phyloP scores from a whole-genome alignment of 2,888 invertebrate genomes.

The Tinea pellionella region DNA sequence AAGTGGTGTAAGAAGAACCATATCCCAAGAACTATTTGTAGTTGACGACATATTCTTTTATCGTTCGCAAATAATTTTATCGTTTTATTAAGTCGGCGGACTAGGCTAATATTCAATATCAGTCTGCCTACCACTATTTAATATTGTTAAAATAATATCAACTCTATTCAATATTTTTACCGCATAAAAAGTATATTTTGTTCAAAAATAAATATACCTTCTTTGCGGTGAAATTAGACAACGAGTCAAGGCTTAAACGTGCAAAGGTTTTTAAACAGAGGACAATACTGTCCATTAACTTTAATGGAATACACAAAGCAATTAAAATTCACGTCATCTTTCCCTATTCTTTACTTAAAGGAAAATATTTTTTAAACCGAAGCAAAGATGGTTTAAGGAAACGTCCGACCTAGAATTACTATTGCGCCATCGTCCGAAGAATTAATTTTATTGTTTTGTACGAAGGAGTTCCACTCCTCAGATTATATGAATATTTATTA shows the following conservation, averaged over 20 bases:
- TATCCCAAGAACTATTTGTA: no score
- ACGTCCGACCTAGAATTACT: background rate
- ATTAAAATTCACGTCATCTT: conserved; percentile 12
- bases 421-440: background rate
- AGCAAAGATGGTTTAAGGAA: background rate
- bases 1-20: no score
- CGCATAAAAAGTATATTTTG: background rate
- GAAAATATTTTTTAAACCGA: conserved; percentile 1
- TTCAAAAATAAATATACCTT: background rate
- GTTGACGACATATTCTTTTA: no score
- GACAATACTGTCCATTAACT: background rate
- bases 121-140: no score
- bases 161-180: no score
- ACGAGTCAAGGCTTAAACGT: background rate
- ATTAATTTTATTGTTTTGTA: conserved; percentile 10
- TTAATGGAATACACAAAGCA: conserved; percentile 9
- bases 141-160: no score
- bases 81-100: no score
- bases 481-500: conserved; percentile 12
- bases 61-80: no score
- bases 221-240: background rate
- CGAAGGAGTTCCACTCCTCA: background rate
- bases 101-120: no score
- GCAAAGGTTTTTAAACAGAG: background rate
- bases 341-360: background rate